Percentiles rank a stretch among this genome's conserved stretches.
Conservation (phyloP, 2,888 invertebrate species). For the Philopedon plagiatum region DNA sequence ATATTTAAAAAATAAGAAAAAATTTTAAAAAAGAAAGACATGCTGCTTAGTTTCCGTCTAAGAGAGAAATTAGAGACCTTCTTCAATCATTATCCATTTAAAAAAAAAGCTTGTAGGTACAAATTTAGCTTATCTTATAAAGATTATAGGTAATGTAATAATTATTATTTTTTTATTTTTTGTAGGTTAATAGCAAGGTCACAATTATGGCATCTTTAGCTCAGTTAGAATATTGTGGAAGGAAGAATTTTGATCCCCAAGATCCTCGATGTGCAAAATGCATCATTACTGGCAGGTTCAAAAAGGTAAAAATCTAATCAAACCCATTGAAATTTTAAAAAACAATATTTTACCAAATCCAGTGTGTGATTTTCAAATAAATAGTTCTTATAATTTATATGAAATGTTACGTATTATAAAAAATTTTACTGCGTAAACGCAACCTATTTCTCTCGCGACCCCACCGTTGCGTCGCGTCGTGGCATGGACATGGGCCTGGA, state of each 20-base stretch:
- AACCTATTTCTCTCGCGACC: too few species aligned
- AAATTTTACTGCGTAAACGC: too few species aligned
- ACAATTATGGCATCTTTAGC: conserved; percentile 80
- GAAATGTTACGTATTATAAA: too few species aligned
- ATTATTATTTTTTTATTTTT: conserved; percentile 48
- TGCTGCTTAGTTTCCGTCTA: too few species aligned
- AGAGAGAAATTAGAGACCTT: not conserved
- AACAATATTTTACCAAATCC: not conserved
- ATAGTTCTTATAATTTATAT: too few species aligned
- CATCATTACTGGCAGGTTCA: conserved; percentile 78
- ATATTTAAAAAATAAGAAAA: too few species aligned
- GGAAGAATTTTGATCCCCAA: conserved; percentile 78
- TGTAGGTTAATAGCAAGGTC: conserved; percentile 76
- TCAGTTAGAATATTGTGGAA: conserved; percentile 77
- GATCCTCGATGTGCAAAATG: conserved; percentile 84
- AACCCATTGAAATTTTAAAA: too few species aligned
- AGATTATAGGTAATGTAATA: not conserved
- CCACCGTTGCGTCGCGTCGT: too few species aligned
- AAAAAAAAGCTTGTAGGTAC: not conserved
- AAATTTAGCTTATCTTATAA: too few species aligned
- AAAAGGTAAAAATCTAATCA: conserved; percentile 72
- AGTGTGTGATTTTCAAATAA: too few species aligned
- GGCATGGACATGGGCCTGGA: too few species aligned
- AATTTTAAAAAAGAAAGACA: too few species aligned
- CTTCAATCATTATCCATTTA: not conserved